These are phyloP conservation scores for Guaruba guarouba DNA, from an alignment of 2,113 vertebrate species.

Conservation along the genomic window DNA sequence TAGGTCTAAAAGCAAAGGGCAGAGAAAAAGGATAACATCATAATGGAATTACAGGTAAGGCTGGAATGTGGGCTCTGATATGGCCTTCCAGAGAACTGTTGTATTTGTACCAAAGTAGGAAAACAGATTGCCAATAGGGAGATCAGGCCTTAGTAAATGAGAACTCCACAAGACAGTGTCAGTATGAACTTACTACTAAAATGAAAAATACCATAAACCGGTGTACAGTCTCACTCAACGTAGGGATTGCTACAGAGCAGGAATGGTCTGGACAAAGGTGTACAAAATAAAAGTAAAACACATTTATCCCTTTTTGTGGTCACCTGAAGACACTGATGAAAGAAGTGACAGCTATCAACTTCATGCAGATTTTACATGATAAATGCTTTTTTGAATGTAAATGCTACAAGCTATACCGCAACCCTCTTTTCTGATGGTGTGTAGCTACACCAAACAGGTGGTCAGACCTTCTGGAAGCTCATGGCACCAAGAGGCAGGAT, in stretches of 20 bases:
- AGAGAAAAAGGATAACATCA: not conserved
- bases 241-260: not conserved
- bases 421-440: not conserved
- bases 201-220: not conserved
- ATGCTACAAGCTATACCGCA: not conserved
- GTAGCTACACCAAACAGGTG: not conserved
- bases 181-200: not conserved
- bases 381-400: not conserved
- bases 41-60: not conserved
- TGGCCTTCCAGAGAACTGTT: not conserved
- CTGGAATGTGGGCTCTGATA: not conserved
- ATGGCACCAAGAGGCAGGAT: not conserved
- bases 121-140: not conserved
- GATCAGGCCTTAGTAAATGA: not conserved
- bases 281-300: not conserved
- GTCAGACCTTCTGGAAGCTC: not conserved
- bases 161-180: not conserved
- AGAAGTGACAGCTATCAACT: not conserved
- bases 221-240: not conserved
- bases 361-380: not conserved
- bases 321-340: not conserved
- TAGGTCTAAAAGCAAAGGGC: not conserved
- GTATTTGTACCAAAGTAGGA: not conserved
- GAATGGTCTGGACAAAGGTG: not conserved
- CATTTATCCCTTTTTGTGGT: not conserved